Evolutionary conservation across 2,797 vertebrate genomes (phyloP).

Genomic region (Pseudocheirus occidentalis): DNA sequence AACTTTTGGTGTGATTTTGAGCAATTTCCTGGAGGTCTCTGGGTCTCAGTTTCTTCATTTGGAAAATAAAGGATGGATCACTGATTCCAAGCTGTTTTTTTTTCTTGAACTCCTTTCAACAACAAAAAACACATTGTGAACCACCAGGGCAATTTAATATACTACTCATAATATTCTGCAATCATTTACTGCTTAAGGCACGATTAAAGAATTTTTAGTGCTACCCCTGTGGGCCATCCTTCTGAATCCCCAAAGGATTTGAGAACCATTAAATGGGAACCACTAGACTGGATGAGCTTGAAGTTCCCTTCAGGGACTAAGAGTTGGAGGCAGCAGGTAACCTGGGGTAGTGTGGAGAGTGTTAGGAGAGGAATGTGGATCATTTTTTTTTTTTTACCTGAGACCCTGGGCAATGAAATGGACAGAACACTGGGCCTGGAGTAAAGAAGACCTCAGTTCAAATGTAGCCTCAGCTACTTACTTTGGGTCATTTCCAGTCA

Average conservation of each 20-base stretch:
- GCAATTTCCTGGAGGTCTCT: neutral
- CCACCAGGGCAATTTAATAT: neutral
- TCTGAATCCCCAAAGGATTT: neutral
- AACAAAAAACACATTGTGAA: neutral
- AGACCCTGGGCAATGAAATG: neutral
- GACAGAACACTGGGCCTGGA: neutral
- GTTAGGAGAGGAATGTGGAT: neutral
- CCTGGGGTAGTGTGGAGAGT: neutral
- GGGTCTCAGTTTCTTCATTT: neutral
- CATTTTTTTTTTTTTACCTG: neutral
- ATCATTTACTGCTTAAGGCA: neutral
- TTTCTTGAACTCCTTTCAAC: neutral
- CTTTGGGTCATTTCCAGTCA: no score
- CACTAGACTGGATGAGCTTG: neutral
- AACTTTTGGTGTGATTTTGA: neutral
- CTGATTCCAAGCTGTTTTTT: neutral
- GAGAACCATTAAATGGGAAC: neutral
- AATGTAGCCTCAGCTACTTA: neutral
- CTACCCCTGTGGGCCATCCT: neutral
- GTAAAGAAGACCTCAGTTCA: neutral
- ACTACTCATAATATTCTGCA: neutral
- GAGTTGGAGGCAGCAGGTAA: neutral
- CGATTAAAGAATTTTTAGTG: neutral
- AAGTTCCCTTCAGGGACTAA: neutral
- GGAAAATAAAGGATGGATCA: neutral